Conservation (phyloP, 2,888 invertebrate genomes). For the Cryptocheilus praepositus region DNA sequence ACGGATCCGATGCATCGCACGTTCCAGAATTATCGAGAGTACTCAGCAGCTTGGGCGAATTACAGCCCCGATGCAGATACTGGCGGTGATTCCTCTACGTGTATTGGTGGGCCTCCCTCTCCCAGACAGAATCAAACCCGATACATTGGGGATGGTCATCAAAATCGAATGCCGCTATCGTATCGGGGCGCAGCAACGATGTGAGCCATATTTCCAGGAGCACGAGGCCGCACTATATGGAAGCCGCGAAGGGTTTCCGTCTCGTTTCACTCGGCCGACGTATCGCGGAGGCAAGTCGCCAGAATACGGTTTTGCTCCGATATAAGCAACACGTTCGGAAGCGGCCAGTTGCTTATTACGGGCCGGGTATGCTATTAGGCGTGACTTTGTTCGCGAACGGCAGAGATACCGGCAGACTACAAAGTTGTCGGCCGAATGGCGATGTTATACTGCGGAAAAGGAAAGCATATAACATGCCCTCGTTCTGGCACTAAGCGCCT, state of each 20-base stretch:
- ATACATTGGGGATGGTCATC: slow-evolving; percentile 41
- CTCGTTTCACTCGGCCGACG: slow-evolving; percentile 8
- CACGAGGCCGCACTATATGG: slow-evolving; percentile 1
- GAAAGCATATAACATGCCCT: no score
- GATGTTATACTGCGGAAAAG: no score
- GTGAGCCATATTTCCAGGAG: slow-evolving; percentile 20
- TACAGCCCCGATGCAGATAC: slow-evolving; percentile 57
- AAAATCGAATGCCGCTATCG: slow-evolving; percentile 44
- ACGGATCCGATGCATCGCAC: slow-evolving; percentile 67
- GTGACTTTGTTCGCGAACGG: no score
- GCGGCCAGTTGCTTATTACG: no score
- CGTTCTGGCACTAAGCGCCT: no score
- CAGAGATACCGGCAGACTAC: no score
- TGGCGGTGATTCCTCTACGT: slow-evolving; percentile 47
- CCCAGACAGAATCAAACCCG: slow-evolving; percentile 31
- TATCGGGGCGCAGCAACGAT: slow-evolving; percentile 15
- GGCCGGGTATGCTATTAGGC: no score
- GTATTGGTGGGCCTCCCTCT: slow-evolving; percentile 24
- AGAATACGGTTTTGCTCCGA: no score
- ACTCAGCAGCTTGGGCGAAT: slow-evolving; percentile 67
- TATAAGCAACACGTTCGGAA: no score
- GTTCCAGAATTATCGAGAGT: slow-evolving; percentile 69
- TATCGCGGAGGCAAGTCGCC: no score
- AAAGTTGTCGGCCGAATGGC: no score
- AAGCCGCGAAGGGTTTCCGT: slow-evolving; percentile 13